A percentile compares a stretch with the other conserved stretches of the same genome.
Evolutionary conservation across 2,113 vertebrate genomes (phyloP).

Genomic region (Pollachius pollachius): DNA sequence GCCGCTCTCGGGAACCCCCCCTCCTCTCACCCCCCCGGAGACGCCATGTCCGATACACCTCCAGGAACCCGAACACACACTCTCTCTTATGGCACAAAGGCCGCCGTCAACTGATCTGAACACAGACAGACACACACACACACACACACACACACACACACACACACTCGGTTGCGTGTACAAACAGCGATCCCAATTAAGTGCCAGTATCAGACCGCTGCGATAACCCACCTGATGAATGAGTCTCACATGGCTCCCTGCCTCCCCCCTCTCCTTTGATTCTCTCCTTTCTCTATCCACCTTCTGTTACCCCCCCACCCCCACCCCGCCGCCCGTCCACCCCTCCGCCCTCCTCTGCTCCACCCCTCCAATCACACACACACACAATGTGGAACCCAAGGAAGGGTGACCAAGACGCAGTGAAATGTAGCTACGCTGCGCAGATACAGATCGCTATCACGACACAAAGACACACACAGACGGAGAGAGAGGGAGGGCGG

Average conservation of each 20-base stretch:
- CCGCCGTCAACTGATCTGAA: too few species aligned
- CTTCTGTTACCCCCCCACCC: constrained; percentile 3
- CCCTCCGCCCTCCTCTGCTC: background rate
- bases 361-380: constrained; percentile 5
- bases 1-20: constrained; percentile 54
- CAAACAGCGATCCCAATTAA: constrained; percentile 46
- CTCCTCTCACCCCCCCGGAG: background rate
- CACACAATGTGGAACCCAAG: constrained; percentile 52
- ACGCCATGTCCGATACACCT: too few species aligned
- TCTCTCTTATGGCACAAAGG: too few species aligned
- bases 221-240: constrained; percentile 65
- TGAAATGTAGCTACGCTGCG: constrained; percentile 17
- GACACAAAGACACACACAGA: constrained; percentile 34
- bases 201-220: constrained; percentile 43
- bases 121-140: constrained; percentile 7
- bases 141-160: constrained; percentile 15
- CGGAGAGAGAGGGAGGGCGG: background rate
- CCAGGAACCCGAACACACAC: too few species aligned
- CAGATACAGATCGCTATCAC: constrained; percentile 55
- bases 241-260: constrained; percentile 31
- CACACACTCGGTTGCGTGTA: background rate
- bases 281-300: constrained; percentile 6
- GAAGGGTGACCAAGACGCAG: constrained; percentile 56
- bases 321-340: background rate
- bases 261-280: constrained; percentile 19